phyloP scores from a whole-genome alignment of 2,113 vertebrate genomes.

The Bubalus kerabau region DNA sequence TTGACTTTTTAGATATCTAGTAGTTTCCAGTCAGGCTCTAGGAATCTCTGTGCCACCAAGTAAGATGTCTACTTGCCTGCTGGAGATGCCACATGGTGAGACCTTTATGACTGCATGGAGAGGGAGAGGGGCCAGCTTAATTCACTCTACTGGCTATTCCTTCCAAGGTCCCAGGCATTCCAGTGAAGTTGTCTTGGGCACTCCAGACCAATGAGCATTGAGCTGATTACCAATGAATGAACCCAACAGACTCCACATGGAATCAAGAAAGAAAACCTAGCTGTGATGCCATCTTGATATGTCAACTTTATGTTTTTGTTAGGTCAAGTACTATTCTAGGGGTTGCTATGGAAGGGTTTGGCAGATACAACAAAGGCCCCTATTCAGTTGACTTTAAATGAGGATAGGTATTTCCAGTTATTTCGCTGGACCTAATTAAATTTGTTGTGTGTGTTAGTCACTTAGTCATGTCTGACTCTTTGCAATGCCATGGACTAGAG shows the following conservation, averaged over 20 bases:
- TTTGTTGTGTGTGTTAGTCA: background rate
- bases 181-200: background rate
- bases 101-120: background rate
- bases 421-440: background rate
- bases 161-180: background rate
- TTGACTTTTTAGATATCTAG: background rate
- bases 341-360: background rate
- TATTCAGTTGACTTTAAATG: background rate
- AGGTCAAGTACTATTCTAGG: background rate
- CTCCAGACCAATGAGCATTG: background rate
- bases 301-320: background rate
- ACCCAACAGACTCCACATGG: background rate
- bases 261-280: background rate
- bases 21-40: background rate
- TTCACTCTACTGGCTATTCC: background rate
- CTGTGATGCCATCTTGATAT: background rate
- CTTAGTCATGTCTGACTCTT: background rate
- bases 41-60: background rate
- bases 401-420: background rate
- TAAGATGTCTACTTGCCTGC: background rate
- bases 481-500: rapidly evolving
- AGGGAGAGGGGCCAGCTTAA: background rate
- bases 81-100: background rate
- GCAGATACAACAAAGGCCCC: background rate
- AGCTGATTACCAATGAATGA: background rate